phyloP scores from a whole-genome alignment of 2,888 invertebrate species.

The Chaetoderma sp. region DNA sequence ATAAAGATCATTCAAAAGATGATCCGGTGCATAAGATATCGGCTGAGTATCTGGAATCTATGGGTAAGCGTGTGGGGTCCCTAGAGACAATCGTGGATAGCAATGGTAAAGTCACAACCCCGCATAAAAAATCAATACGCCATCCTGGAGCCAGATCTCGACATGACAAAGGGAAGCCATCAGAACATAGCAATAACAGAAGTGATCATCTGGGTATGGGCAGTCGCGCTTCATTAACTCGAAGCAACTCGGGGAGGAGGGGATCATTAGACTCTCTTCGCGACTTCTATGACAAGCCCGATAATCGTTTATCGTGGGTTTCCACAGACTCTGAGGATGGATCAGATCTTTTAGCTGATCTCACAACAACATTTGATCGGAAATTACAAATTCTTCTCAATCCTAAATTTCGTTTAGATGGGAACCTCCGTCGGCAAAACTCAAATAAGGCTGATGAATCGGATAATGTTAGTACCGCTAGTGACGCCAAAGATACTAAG shows the following conservation, averaged over 20 bases:
- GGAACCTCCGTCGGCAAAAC: slow-evolving; percentile 21
- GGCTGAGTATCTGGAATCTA: no score
- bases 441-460: not conserved
- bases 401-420: slow-evolving; percentile 50
- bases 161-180: not conserved
- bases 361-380: slow-evolving; percentile 63
- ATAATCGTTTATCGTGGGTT: slow-evolving; percentile 50
- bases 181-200: no score
- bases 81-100: slow-evolving; percentile 49
- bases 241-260: slow-evolving; percentile 60
- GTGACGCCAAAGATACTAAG: not conserved
- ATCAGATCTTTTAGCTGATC: slow-evolving; percentile 56
- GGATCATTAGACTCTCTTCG: slow-evolving; percentile 75
- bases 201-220: no score
- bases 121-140: not conserved
- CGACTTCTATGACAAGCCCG: slow-evolving; percentile 66
- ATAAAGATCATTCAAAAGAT: not conserved
- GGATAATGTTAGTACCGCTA: not conserved
- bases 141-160: not conserved
- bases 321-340: slow-evolving; percentile 61
- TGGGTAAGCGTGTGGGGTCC: slow-evolving; percentile 40
- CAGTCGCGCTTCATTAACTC: slow-evolving; percentile 30
- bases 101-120: not conserved
- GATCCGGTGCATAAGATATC: no score
- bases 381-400: slow-evolving; percentile 60